Conservation (phyloP, 1,140 invertebrate genomes). For the Leptinotarsa undecemlineata region DNA sequence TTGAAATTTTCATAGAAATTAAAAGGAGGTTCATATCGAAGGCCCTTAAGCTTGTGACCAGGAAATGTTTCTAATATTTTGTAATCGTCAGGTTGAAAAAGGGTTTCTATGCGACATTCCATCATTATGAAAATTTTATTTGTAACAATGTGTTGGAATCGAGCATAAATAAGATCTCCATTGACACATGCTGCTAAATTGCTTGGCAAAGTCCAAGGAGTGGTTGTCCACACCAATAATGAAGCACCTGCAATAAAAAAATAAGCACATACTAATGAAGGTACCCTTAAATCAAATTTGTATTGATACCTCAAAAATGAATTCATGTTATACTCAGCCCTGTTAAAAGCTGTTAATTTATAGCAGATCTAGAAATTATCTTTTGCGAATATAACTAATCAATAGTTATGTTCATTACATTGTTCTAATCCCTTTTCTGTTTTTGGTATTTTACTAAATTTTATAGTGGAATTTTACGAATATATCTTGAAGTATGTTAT, state of each 20-base stretch:
- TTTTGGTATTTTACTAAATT: too few species aligned
- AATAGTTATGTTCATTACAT: too few species aligned
- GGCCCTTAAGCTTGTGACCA: slow-evolving; percentile 80
- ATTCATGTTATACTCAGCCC: too few species aligned
- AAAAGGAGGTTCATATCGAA: slow-evolving; percentile 89
- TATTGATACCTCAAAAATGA: too few species aligned
- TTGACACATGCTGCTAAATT: slow-evolving; percentile 96
- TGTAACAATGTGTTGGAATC: slow-evolving; percentile 73
- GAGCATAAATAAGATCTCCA: slow-evolving; percentile 85
- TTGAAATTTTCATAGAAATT: slow-evolving; percentile 75
- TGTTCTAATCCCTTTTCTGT: too few species aligned
- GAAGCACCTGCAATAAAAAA: slow-evolving; percentile 53
- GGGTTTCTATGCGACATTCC: slow-evolving; percentile 78
- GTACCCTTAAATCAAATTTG: too few species aligned
- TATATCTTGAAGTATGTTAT: too few species aligned
- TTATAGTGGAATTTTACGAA: too few species aligned
- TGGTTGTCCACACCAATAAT: slow-evolving; percentile 97
- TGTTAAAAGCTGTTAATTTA: too few species aligned
- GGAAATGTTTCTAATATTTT: slow-evolving; percentile 78
- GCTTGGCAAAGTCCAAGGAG: slow-evolving; percentile 98
- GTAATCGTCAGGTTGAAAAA: slow-evolving; percentile 79
- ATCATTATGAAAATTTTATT: slow-evolving; percentile 83
- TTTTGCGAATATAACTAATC: too few species aligned
- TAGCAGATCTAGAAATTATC: too few species aligned
- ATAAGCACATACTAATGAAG: not conserved